Base-by-base conservation (phyloP, 1,140 invertebrate species). In the Charaxes varanes region DNA sequence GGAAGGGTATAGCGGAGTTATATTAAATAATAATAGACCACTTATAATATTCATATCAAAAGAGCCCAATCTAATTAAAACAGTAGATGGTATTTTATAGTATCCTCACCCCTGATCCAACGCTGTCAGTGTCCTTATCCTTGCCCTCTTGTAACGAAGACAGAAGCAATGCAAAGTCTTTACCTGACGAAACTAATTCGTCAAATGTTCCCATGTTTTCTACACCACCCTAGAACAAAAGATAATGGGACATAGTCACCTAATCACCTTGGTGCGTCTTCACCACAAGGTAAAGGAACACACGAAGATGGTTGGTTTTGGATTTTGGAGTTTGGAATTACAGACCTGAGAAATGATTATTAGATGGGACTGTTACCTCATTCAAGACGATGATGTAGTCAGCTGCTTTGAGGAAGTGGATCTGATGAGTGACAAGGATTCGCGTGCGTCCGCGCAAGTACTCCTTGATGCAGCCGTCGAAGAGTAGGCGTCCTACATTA, bases 381-480 rank as follows among this genome's bases (percentile, higher is more conserved):
- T 93, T 91, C 24, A 95, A 62, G 0, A 95, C 88, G 3, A 96
- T 80, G 49, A 97, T 94, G 38, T 88, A 85, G 61, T 93, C 88
- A 2, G 91, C 92, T 7, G 88, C 82, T 54, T 91, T 90, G 2
- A 96, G 71, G 60, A 90, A 93, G 57, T 95, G 93, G 14, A 94
- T 77, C 66, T 94, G 93, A 83, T 95, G 93, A 1, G 93, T 95
- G 6, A 94, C 92, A 4, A 95, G 84, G 33, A 95, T 88, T 18
- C 90, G 78, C 0, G 90, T 90, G 62, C 87, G 64, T 48, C 74
- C 50, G 57, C 76, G 48, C 16, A 95, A 74, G 55, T 91, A 90
- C 2, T 88, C 90, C 38, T 85, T 86, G 18, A 93, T 87, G 42
- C 90, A 92, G 32, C 90, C 87, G 17, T 91, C 87, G 37, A 93